Conservation (phyloP, 2,797 vertebrate species). For the Cyprinodon diabolis region DNA sequence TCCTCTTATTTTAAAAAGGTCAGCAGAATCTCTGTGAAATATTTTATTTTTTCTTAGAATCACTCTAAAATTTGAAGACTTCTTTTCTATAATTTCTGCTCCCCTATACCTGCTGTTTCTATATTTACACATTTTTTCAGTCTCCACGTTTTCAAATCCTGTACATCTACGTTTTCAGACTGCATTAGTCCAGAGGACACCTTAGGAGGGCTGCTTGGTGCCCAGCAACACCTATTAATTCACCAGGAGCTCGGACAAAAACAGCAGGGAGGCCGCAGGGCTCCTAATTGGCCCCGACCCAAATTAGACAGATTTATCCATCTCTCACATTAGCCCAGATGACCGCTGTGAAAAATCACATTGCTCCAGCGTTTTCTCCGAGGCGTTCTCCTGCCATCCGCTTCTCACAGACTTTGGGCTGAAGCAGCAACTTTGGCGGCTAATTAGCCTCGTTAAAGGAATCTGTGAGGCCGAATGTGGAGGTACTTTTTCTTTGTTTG, state of each 20-base stretch:
- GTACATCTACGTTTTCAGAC: slow-evolving; percentile 35
- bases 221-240: slow-evolving; percentile 62
- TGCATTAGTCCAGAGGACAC: slow-evolving; percentile 36
- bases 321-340: slow-evolving; percentile 55
- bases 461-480: slow-evolving; percentile 59
- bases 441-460: slow-evolving; percentile 71
- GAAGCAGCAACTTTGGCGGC: slow-evolving; percentile 64
- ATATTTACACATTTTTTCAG: slow-evolving; percentile 3
- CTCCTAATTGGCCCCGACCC: slow-evolving; percentile 62
- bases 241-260: slow-evolving; percentile 20
- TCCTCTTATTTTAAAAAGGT: background rate
- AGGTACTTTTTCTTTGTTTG: slow-evolving; percentile 65
- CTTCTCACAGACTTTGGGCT: slow-evolving; percentile 35
- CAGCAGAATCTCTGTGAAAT: slow-evolving; percentile 2
- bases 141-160: slow-evolving; percentile 29
- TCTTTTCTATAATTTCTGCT: background rate
- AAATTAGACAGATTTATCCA: slow-evolving; percentile 58
- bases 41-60: background rate
- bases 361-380: slow-evolving; percentile 51
- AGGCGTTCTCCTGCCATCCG: slow-evolving; percentile 48
- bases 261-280: slow-evolving; percentile 40
- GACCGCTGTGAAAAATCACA: slow-evolving; percentile 51
- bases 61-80: background rate
- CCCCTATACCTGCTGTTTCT: slow-evolving; percentile 14
- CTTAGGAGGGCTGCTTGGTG: slow-evolving; percentile 45